Percentiles rank a stretch among this genome's conserved stretches.
phyloP scores from a whole-genome alignment of 2,888 invertebrate species.

The Macrosoma leucophasiata region DNA sequence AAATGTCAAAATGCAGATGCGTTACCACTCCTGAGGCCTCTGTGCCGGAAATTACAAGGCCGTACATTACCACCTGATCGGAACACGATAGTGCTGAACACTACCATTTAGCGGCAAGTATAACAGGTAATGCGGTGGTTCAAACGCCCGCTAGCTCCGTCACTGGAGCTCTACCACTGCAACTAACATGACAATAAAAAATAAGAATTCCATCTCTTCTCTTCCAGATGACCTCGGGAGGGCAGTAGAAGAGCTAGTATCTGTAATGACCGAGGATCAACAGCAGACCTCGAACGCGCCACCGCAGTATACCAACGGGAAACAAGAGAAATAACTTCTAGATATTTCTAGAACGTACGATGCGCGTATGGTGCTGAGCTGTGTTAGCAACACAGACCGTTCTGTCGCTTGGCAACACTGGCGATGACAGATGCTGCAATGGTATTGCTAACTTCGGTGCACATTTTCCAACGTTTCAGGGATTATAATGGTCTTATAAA shows the following conservation, averaged over 20 bases:
- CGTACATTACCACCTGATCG: too few species aligned
- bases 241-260: constrained; percentile 92
- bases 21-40: too few species aligned
- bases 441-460: constrained; percentile 22
- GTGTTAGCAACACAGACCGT: constrained; percentile 26
- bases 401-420: constrained; percentile 66
- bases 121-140: too few species aligned
- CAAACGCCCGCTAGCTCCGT: not conserved
- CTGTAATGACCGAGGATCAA: constrained; percentile 88
- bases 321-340: constrained; percentile 52
- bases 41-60: too few species aligned
- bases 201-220: constrained; percentile 11
- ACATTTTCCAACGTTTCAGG: not conserved
- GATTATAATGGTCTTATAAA: not conserved
- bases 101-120: too few species aligned
- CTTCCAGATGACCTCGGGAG: constrained; percentile 88
- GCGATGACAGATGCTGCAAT: constrained; percentile 20
- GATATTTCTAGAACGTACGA: constrained; percentile 19
- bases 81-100: too few species aligned
- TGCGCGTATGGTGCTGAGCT: constrained; percentile 31
- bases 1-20: too few species aligned
- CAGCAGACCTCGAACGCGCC: constrained; percentile 48
- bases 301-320: constrained; percentile 69
- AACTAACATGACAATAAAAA: not conserved
- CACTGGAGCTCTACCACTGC: too few species aligned